phyloP scores from a whole-genome alignment of 2,113 vertebrate species.

The Bambusicola thoracicus region DNA sequence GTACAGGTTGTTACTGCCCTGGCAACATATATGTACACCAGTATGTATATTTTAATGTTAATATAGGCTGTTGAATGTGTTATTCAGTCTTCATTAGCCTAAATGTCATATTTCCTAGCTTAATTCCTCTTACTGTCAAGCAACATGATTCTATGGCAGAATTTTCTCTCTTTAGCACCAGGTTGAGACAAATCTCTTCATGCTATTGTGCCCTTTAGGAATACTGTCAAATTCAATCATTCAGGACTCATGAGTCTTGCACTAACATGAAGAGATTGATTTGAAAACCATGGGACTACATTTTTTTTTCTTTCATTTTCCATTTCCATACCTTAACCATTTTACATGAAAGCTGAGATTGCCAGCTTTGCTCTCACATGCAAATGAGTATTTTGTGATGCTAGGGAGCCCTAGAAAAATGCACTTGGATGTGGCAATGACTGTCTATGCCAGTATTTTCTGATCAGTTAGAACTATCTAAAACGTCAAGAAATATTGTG shows the following conservation, averaged over 20 bases:
- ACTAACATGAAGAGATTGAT: constrained; percentile 59
- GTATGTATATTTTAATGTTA: background rate
- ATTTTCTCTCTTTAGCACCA: constrained; percentile 38
- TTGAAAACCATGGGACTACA: constrained; percentile 36
- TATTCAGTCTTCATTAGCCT: background rate
- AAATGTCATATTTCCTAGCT: background rate
- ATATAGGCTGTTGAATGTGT: background rate
- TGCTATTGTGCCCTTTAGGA: constrained; percentile 50
- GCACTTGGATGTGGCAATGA: background rate
- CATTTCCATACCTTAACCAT: constrained; percentile 25
- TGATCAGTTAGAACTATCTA: background rate
- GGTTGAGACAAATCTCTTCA: constrained; percentile 52
- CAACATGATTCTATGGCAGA: background rate
- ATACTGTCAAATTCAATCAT: constrained; percentile 65
- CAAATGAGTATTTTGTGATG: background rate
- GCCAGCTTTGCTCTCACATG: constrained; percentile 55
- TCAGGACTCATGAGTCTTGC: constrained; percentile 40
- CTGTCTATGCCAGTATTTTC: background rate
- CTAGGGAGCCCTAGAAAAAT: background rate
- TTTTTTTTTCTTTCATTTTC: constrained; percentile 39
- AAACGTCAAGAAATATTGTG: constrained; percentile 14
- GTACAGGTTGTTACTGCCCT: background rate
- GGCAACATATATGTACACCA: background rate
- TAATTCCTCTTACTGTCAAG: constrained; percentile 13
- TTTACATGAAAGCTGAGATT: constrained; percentile 41